A percentile compares a stretch with the other conserved stretches of the same genome.
Conservation (phyloP, 2,797 vertebrate genomes). For the Tapera naevia region DNA sequence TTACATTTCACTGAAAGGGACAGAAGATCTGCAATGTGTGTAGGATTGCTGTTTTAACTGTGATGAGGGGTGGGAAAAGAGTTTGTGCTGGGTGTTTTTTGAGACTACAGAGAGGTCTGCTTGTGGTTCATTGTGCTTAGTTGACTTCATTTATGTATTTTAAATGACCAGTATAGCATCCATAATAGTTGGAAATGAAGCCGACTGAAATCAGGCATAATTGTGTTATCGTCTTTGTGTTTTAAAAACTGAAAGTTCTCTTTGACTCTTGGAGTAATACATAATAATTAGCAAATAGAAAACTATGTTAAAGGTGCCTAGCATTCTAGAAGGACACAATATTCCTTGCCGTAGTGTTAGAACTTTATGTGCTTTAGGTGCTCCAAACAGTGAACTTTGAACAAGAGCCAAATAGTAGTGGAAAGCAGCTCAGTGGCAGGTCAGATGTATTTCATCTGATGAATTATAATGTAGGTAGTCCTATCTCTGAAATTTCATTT, state of each 20-base stretch:
- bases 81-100: not conserved
- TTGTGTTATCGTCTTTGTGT: not conserved
- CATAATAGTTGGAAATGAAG: not conserved
- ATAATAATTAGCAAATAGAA: not conserved
- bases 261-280: not conserved
- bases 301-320: not conserved
- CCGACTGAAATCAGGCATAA: not conserved
- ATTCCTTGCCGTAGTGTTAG: not conserved
- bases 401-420: rapidly evolving
- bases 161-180: not conserved
- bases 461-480: not conserved
- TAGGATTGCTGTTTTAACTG: not conserved
- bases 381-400: not conserved
- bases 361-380: not conserved
- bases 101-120: not conserved
- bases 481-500: not conserved
- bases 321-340: not conserved
- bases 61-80: not conserved
- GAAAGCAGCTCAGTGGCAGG: not conserved
- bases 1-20: not conserved
- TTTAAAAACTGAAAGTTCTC: not conserved
- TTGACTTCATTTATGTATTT: not conserved
- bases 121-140: not conserved
- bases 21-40: slow-evolving; percentile 4
- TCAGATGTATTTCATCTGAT: rapidly evolving